A percentile compares a stretch with the other conserved stretches of the same genome.
Conservation (phyloP, 1,140 invertebrate species). For the Arion vulgaris region DNA sequence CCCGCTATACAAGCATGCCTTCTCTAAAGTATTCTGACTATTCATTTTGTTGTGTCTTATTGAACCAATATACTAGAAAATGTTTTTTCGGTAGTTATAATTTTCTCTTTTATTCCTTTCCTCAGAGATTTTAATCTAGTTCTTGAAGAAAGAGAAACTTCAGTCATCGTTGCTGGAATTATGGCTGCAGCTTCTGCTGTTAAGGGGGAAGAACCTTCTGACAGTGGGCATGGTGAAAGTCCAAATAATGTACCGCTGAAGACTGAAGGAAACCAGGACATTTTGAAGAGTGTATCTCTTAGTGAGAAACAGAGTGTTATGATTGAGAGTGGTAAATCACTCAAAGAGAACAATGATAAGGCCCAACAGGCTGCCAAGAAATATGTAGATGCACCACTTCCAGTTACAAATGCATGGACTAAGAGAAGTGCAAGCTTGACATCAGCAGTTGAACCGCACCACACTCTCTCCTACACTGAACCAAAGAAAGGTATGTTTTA, state of each 20-base stretch:
- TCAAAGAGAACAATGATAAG: conserved; percentile 6
- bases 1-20: too few species aligned
- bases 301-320: not conserved
- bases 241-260: conserved; percentile 16
- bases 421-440: conserved; percentile 9
- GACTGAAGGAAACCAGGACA: conserved; percentile 7
- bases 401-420: conserved; percentile 34
- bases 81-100: too few species aligned
- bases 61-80: too few species aligned
- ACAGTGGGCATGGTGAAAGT: conserved; percentile 20
- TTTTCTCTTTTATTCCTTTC: not conserved
- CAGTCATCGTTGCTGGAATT: not conserved
- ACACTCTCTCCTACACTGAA: not conserved
- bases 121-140: not conserved
- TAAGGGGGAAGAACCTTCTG: conserved; percentile 18
- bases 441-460: not conserved
- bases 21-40: too few species aligned
- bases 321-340: not conserved
- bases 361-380: conserved; percentile 4
- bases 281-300: not conserved
- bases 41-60: too few species aligned
- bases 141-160: not conserved
- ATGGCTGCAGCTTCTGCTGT: conserved; percentile 37
- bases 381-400: conserved; percentile 31
- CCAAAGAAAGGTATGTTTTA: not conserved